phyloP scores from a whole-genome alignment of 2,888 invertebrate species.

The Ormia ochracea region DNA sequence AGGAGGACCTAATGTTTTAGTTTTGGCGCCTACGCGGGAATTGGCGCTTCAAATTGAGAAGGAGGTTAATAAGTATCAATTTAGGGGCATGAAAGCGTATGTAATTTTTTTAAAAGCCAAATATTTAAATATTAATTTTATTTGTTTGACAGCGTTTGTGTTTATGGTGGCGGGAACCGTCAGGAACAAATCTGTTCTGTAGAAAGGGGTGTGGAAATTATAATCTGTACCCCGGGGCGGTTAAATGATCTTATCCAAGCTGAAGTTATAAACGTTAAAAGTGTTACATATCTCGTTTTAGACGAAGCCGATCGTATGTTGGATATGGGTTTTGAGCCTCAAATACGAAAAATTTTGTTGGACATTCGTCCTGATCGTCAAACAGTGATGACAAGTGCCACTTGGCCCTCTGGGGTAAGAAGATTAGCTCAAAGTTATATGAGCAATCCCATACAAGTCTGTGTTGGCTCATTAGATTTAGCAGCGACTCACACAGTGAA shows the following conservation, averaged over 20 bases:
- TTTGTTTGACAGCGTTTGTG: constrained; percentile 82
- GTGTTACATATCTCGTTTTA: constrained; percentile 91
- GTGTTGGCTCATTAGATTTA: constrained; percentile 91
- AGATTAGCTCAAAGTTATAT: constrained; percentile 91
- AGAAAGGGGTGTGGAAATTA: constrained; percentile 89
- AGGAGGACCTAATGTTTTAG: constrained; percentile 89
- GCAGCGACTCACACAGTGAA: constrained; percentile 92
- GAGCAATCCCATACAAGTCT: constrained; percentile 92
- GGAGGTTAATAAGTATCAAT: constrained; percentile 92
- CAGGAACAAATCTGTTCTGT: constrained; percentile 86
- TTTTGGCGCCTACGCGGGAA: constrained; percentile 95
- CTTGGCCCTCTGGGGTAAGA: constrained; percentile 94
- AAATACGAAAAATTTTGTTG: constrained; percentile 88
- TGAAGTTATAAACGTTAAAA: constrained; percentile 84
- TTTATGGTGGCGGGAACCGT: constrained; percentile 94
- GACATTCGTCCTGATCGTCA: constrained; percentile 92
- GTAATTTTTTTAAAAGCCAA: constrained; percentile 61
- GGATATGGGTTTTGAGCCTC: constrained; percentile 92
- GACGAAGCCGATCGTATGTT: constrained; percentile 95
- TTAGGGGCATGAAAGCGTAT: constrained; percentile 90
- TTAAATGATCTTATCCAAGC: constrained; percentile 91
- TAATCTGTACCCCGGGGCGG: constrained; percentile 96
- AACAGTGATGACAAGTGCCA: constrained; percentile 98
- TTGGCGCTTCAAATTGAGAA: constrained; percentile 94
- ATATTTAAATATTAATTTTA: neutral